Base-by-base conservation (phyloP, 2,888 invertebrate species). In the Drosophila paucipuncta region DNA sequence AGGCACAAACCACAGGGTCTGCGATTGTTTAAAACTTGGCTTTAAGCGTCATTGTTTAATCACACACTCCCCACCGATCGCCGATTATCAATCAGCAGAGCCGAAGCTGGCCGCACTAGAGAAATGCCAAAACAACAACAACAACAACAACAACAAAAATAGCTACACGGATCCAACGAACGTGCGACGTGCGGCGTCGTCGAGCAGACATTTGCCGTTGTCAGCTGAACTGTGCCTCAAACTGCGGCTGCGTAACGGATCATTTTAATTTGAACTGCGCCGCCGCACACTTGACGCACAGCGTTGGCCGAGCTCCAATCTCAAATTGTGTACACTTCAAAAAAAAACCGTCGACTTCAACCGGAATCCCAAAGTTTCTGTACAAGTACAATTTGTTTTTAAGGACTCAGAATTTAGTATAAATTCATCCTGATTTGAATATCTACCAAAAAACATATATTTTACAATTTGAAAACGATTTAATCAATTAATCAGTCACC, bases 221-320 rank as follows among this genome's bases (percentile, higher is more conserved):
- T 61, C 43, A 63, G 55, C 58, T 22, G n/a, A 31, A 31, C 43
- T 43, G 13, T 30, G 25, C 28, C 39, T 39, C 37, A 25, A 55
- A 39, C 37, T 30, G n/a, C 22, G 41, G 30, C 82, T 72, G 81
- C 68, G 73, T 85, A 83, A 85, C 83, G 83, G 83, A 79, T 77
- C 54, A 61, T 80, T 83, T 83, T 68, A 72, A 80, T 85, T 78
- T 67, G 47, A 70, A 55, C 25, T 47, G 60, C 35, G 47, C 39
- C 7, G n/a, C 39, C 33, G 57, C 49, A 28, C 78, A 79, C 76
- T 73, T 82, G 82, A 80, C 70, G 73, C 80, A 55, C 47, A 47
- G 55, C 43, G 62, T 78, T 77, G 73, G 78, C 65, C 33, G 37
- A 59, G 52, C 62, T 68, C 30, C 58, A 59, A 31, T 37, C 65